Evolutionary conservation across 2,113 vertebrate genomes (phyloP).

Genomic region (Todiramphus saurophagus): DNA sequence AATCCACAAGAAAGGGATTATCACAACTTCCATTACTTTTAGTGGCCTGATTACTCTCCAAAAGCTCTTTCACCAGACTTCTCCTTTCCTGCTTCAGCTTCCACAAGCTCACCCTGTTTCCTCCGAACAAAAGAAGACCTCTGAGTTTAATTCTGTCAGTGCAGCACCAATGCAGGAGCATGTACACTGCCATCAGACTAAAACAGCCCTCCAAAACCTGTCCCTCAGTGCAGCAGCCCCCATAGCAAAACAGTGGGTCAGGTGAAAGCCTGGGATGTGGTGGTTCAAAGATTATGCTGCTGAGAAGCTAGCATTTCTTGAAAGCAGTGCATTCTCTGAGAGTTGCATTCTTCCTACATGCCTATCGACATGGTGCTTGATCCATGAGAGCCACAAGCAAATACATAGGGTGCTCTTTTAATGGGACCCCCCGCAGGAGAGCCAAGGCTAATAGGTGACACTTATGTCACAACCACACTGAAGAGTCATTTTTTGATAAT

Average conservation of each 20-base stretch:
- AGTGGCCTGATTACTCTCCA: not conserved
- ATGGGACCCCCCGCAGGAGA: not conserved
- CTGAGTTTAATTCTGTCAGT: not conserved
- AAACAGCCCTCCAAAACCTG: not conserved
- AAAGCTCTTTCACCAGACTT: not conserved
- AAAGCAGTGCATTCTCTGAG: not conserved
- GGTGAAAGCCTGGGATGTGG: not conserved
- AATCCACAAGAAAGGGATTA: not conserved
- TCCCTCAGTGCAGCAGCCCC: not conserved
- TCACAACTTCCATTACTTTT: not conserved
- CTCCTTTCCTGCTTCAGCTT: not conserved
- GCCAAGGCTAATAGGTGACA: not conserved
- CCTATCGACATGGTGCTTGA: accelerated
- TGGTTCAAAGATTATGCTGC: not conserved
- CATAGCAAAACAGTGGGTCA: accelerated
- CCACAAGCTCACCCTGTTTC: not conserved
- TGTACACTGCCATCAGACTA: accelerated
- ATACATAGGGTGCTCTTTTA: not conserved
- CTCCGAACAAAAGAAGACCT: not conserved
- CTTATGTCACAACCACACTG: not conserved
- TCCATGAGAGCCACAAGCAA: not conserved
- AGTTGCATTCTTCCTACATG: not conserved
- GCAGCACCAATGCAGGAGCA: accelerated
- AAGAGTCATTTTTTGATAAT: no score
- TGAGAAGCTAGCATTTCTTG: not conserved